Evolutionary conservation across 2,888 invertebrate species (phyloP), one percentile per base, ranked within the genome.

Genomic region (Noctua comes): DNA sequence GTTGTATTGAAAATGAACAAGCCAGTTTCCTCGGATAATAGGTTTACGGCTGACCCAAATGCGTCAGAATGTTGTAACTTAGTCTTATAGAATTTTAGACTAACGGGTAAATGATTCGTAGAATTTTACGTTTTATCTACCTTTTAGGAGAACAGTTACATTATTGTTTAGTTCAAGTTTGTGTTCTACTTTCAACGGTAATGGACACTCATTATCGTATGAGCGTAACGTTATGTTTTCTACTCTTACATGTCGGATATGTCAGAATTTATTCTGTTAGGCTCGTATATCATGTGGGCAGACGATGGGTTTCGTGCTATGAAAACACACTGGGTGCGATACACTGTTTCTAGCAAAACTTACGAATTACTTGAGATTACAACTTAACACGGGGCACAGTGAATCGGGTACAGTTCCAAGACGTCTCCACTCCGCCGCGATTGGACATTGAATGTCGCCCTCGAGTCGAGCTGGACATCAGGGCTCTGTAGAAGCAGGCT

Each of bases 1-100:
- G n/a, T 68, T 68, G 16, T 51, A 59, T 64, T 66, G 46, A 73
- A 68, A 62, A 78, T 72, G 40, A 76, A 66, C 57, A 76, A 77
- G 10, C 68, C 70, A 59, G 69, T 77, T 85, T 80, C 69, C 73
- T n/a, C 48, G 70, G 70, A 69, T 87, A 78, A 77, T 86, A 81
- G 81, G 77, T 87, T 88, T 82, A 86, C 71, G 21, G 43, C 70
- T 79, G 87, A 76, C 87, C 88, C 54, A 64, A 86, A 87, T 88
- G 62, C 79, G 80, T 84, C 78, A 80, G 74, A 84, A 76, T 88
- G 31, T 78, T 71, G 74, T 75, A 75, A 62, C 46, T 51, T 65
- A 75, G 66, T 59, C 43, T 73, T 46, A 65, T 54, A 83, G 64
- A 62, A 62, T 72, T 76, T 66, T 71, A 73, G 68, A 73, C 43